Evolutionary conservation across 2,113 vertebrate genomes (phyloP).

Genomic region (Plestiodon gilberti): DNA sequence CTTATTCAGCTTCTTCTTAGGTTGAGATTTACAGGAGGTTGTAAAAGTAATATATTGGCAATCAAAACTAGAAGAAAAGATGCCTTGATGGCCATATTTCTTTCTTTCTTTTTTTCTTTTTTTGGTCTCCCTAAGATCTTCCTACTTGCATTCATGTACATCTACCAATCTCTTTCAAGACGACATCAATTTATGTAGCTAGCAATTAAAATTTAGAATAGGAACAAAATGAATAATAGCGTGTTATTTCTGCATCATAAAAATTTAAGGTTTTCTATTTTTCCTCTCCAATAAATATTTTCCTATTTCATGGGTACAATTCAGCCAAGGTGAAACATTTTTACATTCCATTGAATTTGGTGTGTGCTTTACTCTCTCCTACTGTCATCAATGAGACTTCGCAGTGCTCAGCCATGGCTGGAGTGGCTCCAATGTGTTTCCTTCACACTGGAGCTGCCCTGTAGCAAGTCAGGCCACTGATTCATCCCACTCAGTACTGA

Average conservation of each 20-base stretch:
- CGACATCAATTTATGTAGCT: not conserved
- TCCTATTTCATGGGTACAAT: too few species aligned
- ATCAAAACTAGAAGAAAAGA: slow-evolving; percentile 27
- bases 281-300: not conserved
- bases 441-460: not conserved
- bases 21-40: not conserved
- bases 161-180: not conserved
- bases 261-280: not conserved
- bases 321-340: not conserved
- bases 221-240: not conserved
- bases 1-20: slow-evolving; percentile 9
- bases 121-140: not conserved
- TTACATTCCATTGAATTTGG: not conserved
- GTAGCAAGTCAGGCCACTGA: too few species aligned
- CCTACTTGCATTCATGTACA: not conserved
- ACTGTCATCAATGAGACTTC: not conserved
- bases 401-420: not conserved
- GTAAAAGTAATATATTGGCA: slow-evolving; percentile 22
- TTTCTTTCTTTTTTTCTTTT: too few species aligned
- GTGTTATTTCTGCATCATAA: not conserved
- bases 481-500: too few species aligned
- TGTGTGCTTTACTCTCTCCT: not conserved
- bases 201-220: slow-evolving; percentile 9
- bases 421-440: not conserved
- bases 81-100: slow-evolving; percentile 13